Conservation (phyloP, 2,113 vertebrate genomes). For the Poicephalus gulielmi region DNA sequence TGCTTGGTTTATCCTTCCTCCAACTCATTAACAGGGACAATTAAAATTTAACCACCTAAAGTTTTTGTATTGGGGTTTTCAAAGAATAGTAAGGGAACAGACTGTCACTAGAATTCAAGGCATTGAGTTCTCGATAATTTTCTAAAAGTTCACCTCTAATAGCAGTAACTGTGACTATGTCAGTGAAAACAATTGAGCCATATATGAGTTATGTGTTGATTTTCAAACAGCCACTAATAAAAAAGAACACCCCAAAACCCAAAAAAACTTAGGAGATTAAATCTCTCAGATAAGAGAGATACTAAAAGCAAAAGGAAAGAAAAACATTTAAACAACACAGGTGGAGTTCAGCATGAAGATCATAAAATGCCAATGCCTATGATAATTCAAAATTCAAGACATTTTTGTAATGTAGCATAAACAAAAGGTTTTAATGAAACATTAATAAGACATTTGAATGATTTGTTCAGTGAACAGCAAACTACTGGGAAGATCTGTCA, state of each 20-base stretch:
- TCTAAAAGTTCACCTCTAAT: background rate
- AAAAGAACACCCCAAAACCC: background rate
- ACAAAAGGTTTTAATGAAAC: constrained; percentile 47
- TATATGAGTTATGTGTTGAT: background rate
- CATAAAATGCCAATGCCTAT: background rate
- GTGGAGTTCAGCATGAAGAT: background rate
- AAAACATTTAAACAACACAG: background rate
- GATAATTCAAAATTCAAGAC: background rate
- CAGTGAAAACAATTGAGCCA: background rate
- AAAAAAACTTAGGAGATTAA: background rate
- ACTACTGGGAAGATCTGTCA: background rate
- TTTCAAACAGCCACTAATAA: background rate
- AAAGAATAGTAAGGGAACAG: background rate
- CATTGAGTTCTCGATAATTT: background rate
- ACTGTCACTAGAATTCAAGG: background rate
- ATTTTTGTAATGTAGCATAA: constrained; percentile 15
- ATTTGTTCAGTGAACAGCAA: constrained; percentile 35
- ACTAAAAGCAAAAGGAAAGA: background rate
- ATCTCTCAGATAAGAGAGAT: background rate
- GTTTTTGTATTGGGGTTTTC: background rate
- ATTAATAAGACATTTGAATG: constrained; percentile 1
- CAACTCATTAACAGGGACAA: background rate
- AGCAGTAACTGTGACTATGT: background rate
- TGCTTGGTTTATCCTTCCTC: background rate
- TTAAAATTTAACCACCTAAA: background rate